Evolutionary conservation across 2,888 invertebrate genomes (phyloP).

Genomic region (Polyploca ridens): DNA sequence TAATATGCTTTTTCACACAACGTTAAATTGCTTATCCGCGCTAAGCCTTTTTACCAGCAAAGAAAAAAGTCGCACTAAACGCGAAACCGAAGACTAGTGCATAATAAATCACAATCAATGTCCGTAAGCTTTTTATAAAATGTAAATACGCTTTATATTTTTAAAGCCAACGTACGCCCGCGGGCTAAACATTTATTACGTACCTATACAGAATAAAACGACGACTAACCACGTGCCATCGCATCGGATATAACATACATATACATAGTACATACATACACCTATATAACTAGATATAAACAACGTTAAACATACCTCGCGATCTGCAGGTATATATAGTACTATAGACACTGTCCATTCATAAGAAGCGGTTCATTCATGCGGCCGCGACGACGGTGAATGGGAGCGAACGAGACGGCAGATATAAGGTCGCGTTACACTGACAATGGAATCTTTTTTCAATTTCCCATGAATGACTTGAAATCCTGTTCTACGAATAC

Average conservation of each 20-base stretch:
- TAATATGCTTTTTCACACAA: neutral
- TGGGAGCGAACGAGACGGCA: conserved; percentile 77
- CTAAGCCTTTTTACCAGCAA: neutral
- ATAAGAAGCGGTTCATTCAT: conserved; percentile 84
- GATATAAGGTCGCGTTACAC: conserved; percentile 76
- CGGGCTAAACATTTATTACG: conserved; percentile 46
- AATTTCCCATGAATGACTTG: conserved; percentile 61
- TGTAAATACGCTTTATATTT: conserved; percentile 27
- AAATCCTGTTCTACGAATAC: conserved; percentile 73
- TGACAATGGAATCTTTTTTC: conserved; percentile 69
- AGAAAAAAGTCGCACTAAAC: conserved; percentile 7
- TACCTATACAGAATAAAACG: conserved; percentile 53
- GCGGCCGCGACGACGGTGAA: conserved; percentile 73
- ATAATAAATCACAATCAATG: conserved; percentile 22
- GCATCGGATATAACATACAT: conserved; percentile 41
- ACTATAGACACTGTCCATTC: conserved; percentile 80
- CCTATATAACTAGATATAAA: conserved; percentile 67
- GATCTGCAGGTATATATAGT: conserved; percentile 71
- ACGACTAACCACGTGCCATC: conserved; percentile 70
- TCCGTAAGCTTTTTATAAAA: conserved; percentile 23
- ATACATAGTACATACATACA: conserved; percentile 55
- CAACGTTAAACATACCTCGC: conserved; percentile 42
- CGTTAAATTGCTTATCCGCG: neutral
- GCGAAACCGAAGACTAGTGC: conserved; percentile 2
- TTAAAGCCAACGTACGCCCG: conserved; percentile 36